Percentiles rank a stretch among this genome's conserved stretches.
These are phyloP conservation scores for Avahi laniger DNA, from an alignment of 2,797 vertebrate species.

Conservation along the genomic window DNA sequence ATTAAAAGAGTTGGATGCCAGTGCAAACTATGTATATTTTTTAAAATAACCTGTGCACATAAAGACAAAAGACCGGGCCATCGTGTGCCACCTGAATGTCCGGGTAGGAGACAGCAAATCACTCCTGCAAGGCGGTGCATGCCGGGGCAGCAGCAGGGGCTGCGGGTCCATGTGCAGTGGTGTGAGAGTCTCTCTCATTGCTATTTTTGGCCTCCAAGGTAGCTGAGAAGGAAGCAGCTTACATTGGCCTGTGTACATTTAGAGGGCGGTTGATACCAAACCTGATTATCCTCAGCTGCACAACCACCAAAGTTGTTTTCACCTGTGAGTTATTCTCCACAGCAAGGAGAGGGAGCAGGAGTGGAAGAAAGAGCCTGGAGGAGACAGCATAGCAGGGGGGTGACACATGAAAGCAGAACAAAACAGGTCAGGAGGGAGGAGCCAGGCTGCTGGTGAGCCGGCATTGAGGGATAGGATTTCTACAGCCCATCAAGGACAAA, in stretches of 20 bases:
- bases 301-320: slow-evolving; percentile 22
- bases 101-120: neutral
- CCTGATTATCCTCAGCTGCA: slow-evolving; percentile 41
- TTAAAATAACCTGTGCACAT: neutral
- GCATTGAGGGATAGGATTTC: slow-evolving; percentile 58
- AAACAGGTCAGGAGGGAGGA: slow-evolving; percentile 9
- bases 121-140: neutral
- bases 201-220: neutral
- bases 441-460: slow-evolving; percentile 28
- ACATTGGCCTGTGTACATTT: slow-evolving; percentile 24
- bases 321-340: slow-evolving; percentile 10
- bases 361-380: neutral
- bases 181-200: neutral
- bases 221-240: neutral
- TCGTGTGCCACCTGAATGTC: neutral
- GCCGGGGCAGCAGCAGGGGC: neutral
- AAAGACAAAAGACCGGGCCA: neutral
- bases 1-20: neutral
- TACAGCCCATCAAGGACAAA: slow-evolving; percentile 19
- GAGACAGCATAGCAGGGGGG: neutral
- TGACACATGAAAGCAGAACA: slow-evolving; percentile 20
- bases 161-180: neutral
- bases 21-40: neutral
- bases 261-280: slow-evolving; percentile 6
- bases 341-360: neutral